Percentiles rank a stretch among this genome's conserved stretches.
phyloP scores from a whole-genome alignment of 64 coral and sea anemone species.

The Orbicella faveolata region DNA sequence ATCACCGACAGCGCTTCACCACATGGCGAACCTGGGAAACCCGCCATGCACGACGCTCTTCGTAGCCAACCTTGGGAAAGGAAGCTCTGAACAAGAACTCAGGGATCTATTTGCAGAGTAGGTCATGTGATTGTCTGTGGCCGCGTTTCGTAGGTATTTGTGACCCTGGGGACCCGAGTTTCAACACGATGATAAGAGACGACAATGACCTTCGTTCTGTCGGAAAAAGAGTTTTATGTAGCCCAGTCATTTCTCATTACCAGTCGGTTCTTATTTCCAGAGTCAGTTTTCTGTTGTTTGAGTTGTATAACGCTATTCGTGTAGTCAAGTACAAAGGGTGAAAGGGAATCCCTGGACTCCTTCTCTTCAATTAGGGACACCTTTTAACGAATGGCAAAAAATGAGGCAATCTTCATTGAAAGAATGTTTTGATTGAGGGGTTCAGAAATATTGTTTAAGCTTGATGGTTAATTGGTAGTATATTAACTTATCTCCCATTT shows the following conservation, averaged over 20 bases:
- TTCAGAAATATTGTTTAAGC: no score
- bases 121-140: neutral
- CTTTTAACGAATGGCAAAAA: no score
- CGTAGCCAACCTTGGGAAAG: slow-evolving; percentile 90
- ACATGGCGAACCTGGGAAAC: slow-evolving; percentile 47
- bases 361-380: no score
- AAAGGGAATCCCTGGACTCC: no score
- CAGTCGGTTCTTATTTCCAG: no score
- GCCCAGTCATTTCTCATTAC: no score
- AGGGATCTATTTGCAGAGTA: slow-evolving; percentile 72
- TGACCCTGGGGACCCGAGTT: neutral
- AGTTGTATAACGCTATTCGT: no score
- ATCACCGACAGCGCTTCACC: slow-evolving; percentile 53
- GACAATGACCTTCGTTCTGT: neutral
- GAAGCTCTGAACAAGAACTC: slow-evolving; percentile 79
- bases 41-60: slow-evolving; percentile 84
- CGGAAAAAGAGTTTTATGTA: no score
- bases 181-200: neutral
- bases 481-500: neutral
- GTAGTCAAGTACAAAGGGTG: no score
- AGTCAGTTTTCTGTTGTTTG: no score
- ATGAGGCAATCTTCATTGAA: no score
- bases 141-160: neutral
- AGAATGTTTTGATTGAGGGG: no score
- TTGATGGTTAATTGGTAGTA: neutral